A percentile compares a stretch with the other conserved stretches of the same genome.
Evolutionary conservation across 2,797 vertebrate genomes (phyloP).

Genomic region (Eulemur mongoz): DNA sequence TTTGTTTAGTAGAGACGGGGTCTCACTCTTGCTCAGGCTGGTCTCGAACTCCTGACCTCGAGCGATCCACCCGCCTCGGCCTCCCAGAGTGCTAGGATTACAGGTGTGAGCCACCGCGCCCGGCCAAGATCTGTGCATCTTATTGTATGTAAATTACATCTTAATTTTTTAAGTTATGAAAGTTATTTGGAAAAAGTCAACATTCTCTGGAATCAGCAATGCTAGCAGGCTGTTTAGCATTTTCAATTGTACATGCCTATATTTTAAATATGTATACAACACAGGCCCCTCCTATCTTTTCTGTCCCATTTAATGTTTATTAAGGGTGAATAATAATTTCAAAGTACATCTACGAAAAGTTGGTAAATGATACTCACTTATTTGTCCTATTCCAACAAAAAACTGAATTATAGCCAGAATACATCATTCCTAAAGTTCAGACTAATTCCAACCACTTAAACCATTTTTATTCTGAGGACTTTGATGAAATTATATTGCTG

Average conservation of each 20-base stretch:
- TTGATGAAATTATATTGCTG: slow-evolving; percentile 43
- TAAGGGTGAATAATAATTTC: slow-evolving; percentile 49
- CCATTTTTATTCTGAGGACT: slow-evolving; percentile 38
- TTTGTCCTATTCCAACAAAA: slow-evolving; percentile 6
- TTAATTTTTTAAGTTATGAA: background rate
- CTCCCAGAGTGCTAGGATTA: no score
- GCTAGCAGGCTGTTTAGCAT: background rate
- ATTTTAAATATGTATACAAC: slow-evolving; percentile 30
- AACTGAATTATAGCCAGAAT: background rate
- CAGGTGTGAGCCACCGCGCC: no score
- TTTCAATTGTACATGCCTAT: background rate
- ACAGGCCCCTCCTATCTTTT: background rate
- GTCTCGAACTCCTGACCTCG: no score
- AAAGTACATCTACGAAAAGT: slow-evolving; percentile 9
- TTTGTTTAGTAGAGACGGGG: no score
- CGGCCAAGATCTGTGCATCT: background rate
- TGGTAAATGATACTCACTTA: slow-evolving; percentile 2
- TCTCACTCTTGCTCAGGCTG: no score
- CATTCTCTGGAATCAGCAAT: slow-evolving; percentile 38
- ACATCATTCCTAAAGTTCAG: slow-evolving; percentile 24
- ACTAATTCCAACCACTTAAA: slow-evolving; percentile 42
- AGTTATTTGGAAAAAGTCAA: background rate
- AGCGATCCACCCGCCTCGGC: no score
- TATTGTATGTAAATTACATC: background rate
- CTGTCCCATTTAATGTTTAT: slow-evolving; percentile 3